Evolutionary conservation across 2,888 invertebrate genomes (phyloP).

Genomic region (Drosophila vallismaia): DNA sequence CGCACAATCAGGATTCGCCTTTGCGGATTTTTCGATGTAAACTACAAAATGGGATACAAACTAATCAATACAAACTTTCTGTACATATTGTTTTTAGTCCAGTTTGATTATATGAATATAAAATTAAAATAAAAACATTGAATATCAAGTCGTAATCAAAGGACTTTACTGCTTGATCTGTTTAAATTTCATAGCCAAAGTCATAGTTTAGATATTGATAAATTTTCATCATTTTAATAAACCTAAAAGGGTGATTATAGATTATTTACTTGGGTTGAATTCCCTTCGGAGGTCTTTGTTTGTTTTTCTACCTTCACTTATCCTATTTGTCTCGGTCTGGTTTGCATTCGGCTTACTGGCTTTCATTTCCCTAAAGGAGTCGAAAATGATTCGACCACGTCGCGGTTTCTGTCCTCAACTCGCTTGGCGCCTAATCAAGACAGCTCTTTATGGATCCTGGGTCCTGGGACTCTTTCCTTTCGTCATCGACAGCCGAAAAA

Average conservation of each 20-base stretch:
- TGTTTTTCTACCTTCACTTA: not conserved
- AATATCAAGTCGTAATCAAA: not conserved
- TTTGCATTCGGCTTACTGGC: not conserved
- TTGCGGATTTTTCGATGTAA: constrained; percentile 48
- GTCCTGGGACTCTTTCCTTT: constrained; percentile 58
- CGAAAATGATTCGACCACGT: constrained; percentile 30
- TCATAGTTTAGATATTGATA: not conserved
- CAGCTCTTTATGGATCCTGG: constrained; percentile 48
- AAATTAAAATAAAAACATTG: constrained; percentile 1
- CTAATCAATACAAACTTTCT: not conserved
- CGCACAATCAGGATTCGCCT: constrained; percentile 23
- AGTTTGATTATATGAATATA: constrained; percentile 1
- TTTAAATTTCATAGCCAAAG: not conserved
- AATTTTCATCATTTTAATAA: not conserved
- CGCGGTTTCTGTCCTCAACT: constrained; percentile 33
- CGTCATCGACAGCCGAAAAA: constrained; percentile 4
- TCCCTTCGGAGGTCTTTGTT: not conserved
- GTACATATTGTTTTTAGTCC: not conserved
- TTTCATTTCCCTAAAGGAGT: not conserved
- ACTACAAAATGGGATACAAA: constrained; percentile 53
- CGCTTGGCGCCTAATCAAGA: constrained; percentile 25
- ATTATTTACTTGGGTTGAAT: not conserved
- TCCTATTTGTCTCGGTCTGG: not conserved
- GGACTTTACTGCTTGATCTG: too few species aligned
- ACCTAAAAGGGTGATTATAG: constrained; percentile 1